phyloP scores from a whole-genome alignment of 2,113 vertebrate species.

The Tympanuchus pallidicinctus region DNA sequence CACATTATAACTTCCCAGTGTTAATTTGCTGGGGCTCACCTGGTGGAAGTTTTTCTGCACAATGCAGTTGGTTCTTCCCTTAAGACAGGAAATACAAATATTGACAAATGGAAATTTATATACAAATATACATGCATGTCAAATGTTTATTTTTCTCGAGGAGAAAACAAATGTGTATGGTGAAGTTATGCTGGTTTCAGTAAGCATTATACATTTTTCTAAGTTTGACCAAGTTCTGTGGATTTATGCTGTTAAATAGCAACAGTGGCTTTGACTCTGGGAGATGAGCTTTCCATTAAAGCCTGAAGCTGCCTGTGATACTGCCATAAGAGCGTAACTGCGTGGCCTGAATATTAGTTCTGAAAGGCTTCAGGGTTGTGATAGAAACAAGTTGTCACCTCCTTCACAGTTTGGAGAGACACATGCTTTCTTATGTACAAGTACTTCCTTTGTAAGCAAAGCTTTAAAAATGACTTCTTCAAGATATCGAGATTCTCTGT shows the following conservation, averaged over 20 bases:
- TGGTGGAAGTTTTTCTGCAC: not conserved
- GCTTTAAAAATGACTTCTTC: not conserved
- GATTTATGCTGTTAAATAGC: accelerated
- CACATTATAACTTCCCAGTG: not conserved
- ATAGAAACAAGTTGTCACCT: not conserved
- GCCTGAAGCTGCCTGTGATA: not conserved
- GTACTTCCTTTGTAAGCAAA: not conserved
- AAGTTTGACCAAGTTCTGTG: not conserved
- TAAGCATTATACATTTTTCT: not conserved
- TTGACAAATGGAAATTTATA: not conserved
- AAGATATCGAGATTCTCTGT: not conserved
- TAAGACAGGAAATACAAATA: not conserved
- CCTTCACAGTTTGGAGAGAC: not conserved
- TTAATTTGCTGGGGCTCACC: constrained; percentile 4
- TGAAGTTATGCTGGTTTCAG: not conserved
- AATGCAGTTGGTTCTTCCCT: not conserved
- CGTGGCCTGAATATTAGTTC: not conserved
- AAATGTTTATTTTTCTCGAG: not conserved
- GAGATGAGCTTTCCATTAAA: not conserved
- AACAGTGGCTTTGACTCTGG: not conserved
- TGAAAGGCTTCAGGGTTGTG: not conserved
- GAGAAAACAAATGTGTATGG: not conserved
- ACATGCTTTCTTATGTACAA: not conserved
- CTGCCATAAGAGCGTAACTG: not conserved
- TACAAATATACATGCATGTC: not conserved